Percentiles rank a stretch among this genome's conserved stretches.
phyloP scores from a whole-genome alignment of 2,797 vertebrate genomes.

The Trachurus trachurus region DNA sequence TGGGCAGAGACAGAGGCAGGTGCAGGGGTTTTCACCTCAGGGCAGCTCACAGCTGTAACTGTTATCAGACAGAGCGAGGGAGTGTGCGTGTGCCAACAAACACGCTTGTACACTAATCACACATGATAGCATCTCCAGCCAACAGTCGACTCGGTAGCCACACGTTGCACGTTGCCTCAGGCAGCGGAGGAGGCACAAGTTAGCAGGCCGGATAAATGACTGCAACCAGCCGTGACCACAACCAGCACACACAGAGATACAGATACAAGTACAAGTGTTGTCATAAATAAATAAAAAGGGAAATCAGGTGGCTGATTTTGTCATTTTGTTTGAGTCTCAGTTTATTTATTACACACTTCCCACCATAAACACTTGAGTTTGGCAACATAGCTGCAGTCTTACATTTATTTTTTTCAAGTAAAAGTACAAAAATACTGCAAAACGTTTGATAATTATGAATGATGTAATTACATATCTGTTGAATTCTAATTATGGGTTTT shows the following conservation, averaged over 20 bases:
- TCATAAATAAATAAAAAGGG: not conserved
- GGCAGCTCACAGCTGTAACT: slow-evolving; percentile 62
- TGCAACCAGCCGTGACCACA: slow-evolving; percentile 18
- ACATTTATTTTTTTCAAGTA: too few species aligned
- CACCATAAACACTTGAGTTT: not conserved
- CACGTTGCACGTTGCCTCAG: slow-evolving; percentile 65
- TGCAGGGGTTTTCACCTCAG: slow-evolving; percentile 64
- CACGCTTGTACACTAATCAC: slow-evolving; percentile 51
- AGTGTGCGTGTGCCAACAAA: slow-evolving; percentile 63
- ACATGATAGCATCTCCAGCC: slow-evolving; percentile 67
- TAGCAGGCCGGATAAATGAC: slow-evolving; percentile 9
- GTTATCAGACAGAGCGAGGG: slow-evolving; percentile 52
- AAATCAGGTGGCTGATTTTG: not conserved
- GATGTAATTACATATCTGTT: too few species aligned
- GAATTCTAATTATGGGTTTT: too few species aligned
- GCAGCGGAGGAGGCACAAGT: slow-evolving; percentile 2
- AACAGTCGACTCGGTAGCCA: slow-evolving; percentile 65
- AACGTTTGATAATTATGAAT: too few species aligned
- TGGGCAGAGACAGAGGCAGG: slow-evolving; percentile 76
- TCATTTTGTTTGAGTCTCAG: not conserved
- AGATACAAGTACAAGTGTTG: not conserved
- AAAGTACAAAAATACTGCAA: not conserved
- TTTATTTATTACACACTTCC: not conserved
- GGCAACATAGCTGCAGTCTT: too few species aligned
- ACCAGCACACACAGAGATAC: not conserved